Base-by-base conservation (phyloP, 2,797 vertebrate genomes). In the Alauda arvensis region DNA sequence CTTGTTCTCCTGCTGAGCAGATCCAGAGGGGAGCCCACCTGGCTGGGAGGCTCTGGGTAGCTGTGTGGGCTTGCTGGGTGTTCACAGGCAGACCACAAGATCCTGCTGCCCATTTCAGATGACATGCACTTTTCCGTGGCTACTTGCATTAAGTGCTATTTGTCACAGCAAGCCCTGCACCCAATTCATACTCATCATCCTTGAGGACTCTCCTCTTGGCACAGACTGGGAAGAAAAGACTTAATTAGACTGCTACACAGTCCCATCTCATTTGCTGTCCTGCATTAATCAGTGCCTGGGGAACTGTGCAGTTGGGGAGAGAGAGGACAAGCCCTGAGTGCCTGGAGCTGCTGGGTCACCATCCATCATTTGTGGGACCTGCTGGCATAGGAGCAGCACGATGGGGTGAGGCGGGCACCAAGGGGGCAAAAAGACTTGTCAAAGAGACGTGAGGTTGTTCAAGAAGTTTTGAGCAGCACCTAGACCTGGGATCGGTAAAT, bases 101-200 rank as follows among this genome's bases (percentile, higher is more conserved):
- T 37, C 39, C 40, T 70, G 23, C 46, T 52, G 53, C 61, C 34
- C 10, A 2, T 63, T 85, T 79, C 69, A 2, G 26, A 74, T 42
- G 34, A 80, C 0, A 0, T 33, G 66, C 14, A 19, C 55, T 80
- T 53, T 40, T 28, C 14, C 9, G 19, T 0, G 2, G 40, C 33
- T 8, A 4, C 77, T 89, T 5, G 4, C 63, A 79, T 77, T 60
- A 87, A 87, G 71, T n/a, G 48, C 39, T 34, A 43, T 85, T 87
- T 83, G 60, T 83, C 69, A 76, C 19, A 72, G 55, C 34, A 68
- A 88, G 34, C 39, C n/a, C 43, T 71, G 77, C 2, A 14, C 16
- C 49, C 29, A 24, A 72, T 85, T 82, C 61, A 82, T 1, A 3
- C 29, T 72, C 56, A 33, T 76, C 33, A 60, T 42, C 37, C 39